Conservation (phyloP, 2,888 invertebrate species). For the Luffia ferchaultella region DNA sequence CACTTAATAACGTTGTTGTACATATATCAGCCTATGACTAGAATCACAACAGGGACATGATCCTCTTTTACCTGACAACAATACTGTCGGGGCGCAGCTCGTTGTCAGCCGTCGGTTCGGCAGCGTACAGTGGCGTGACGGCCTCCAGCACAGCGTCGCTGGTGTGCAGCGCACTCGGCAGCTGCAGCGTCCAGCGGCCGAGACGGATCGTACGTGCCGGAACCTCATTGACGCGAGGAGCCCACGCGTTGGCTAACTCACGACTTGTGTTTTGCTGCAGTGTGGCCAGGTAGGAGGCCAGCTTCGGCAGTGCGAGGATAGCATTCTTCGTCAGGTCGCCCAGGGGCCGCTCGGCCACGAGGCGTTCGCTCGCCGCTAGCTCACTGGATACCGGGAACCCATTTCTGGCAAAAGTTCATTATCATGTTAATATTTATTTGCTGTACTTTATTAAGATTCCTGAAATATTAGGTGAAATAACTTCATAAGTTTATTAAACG, state of each 20-base stretch:
- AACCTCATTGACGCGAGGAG: not conserved
- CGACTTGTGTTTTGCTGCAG: not conserved
- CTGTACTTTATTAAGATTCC: no score
- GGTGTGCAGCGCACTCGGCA: not conserved
- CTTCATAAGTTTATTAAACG: no score
- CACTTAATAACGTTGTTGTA: no score
- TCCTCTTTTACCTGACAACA: no score
- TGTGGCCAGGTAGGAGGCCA: not conserved
- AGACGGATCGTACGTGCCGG: not conserved
- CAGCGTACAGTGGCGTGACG: not conserved
- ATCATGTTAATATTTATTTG: no score
- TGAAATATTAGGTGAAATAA: no score
- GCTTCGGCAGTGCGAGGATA: not conserved
- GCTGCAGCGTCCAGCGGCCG: not conserved
- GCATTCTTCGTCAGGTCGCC: not conserved
- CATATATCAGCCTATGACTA: no score
- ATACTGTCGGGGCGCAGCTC: no score
- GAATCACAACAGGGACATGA: no score
- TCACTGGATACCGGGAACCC: not conserved
- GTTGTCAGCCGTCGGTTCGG: no score
- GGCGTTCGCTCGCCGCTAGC: not conserved
- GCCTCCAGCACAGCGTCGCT: not conserved
- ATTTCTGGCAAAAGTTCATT: no score
- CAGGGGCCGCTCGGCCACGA: not conserved
- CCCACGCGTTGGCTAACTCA: not conserved